These are phyloP conservation scores for Zaprionus tsacasi DNA, from an alignment of 1,140 invertebrate genomes.

Conservation along the genomic window DNA sequence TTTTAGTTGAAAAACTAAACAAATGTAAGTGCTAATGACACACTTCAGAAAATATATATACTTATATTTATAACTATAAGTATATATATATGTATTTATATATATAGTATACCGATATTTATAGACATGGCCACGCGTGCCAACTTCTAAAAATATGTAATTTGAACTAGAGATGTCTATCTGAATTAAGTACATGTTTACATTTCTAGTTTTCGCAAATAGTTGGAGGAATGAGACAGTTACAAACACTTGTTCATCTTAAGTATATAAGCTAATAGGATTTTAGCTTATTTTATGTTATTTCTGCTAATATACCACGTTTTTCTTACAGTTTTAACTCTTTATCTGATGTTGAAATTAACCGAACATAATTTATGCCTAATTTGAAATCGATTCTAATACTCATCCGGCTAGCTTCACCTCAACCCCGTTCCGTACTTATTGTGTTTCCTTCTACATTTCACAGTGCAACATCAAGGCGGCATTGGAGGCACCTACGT, in stretches of 20 bases:
- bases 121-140: conserved; percentile 46
- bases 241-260: too few relatives aligned
- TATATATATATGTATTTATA: background rate
- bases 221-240: background rate
- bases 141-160: conserved; percentile 56
- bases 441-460: conserved; percentile 11
- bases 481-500: conserved; percentile 74
- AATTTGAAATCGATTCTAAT: background rate
- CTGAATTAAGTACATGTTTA: conserved; percentile 25
- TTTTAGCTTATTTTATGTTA: background rate
- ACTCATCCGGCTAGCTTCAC: background rate
- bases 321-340: background rate
- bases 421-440: background rate
- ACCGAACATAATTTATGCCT: background rate
- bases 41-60: conserved; percentile 34
- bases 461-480: conserved; percentile 77
- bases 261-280: too few relatives aligned
- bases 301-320: background rate
- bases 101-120: conserved; percentile 18
- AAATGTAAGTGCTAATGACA: conserved; percentile 50
- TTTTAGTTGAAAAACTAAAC: conserved; percentile 38
- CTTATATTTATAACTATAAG: conserved; percentile 3
- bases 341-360: conserved; percentile 2
- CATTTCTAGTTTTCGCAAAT: background rate
- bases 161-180: conserved; percentile 9